Evolutionary conservation across 2,888 invertebrate species (phyloP).

Genomic region (Cynaeus angustus): DNA sequence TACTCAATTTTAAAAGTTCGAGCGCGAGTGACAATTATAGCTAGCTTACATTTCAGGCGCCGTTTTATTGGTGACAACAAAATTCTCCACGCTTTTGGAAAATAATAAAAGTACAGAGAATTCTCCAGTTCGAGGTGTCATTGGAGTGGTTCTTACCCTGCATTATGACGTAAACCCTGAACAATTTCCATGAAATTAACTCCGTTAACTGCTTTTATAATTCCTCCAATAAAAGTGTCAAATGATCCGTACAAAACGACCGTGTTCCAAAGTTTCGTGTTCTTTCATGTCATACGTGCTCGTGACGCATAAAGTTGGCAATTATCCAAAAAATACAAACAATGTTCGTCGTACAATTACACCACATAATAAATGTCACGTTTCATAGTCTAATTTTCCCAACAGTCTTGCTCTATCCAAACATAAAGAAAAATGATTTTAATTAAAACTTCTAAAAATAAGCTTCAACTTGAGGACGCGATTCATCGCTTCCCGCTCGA

Average conservation of each 20-base stretch:
- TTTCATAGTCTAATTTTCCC: background rate
- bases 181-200: too few species aligned
- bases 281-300: background rate
- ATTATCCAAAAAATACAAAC: background rate
- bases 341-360: background rate
- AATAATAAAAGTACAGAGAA: too few species aligned
- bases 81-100: too few species aligned
- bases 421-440: background rate
- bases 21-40: too few species aligned
- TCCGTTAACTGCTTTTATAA: background rate
- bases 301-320: too few species aligned
- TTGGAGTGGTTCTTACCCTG: too few species aligned
- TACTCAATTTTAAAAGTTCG: too few species aligned
- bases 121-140: too few species aligned
- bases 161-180: too few species aligned
- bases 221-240: constrained; percentile 1
- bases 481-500: background rate
- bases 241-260: background rate
- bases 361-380: constrained; percentile 4
- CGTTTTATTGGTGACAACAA: too few species aligned
- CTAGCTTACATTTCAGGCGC: too few species aligned
- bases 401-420: background rate
- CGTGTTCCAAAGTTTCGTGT: background rate
- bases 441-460: constrained; percentile 1
- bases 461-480: background rate